These are phyloP conservation scores for Scaptomyza reducta DNA, from an alignment of 2,888 invertebrate species.

Conservation along the genomic window DNA sequence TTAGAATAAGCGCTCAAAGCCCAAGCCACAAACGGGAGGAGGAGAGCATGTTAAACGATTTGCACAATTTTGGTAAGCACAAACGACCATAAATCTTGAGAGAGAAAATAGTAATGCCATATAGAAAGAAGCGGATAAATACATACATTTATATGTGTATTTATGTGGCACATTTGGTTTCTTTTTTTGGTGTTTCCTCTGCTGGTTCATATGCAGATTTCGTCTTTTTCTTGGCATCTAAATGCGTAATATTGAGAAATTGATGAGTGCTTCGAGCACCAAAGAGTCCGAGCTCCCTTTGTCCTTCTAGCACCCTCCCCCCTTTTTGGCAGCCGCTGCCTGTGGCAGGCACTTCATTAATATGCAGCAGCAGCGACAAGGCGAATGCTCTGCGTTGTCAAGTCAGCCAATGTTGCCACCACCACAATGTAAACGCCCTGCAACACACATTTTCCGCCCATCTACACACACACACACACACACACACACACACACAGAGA, in stretches of 20 bases:
- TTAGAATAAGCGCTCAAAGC: slow-evolving; percentile 28
- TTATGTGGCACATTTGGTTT: slow-evolving; percentile 15
- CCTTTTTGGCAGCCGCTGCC: slow-evolving; percentile 9
- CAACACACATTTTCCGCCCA: slow-evolving; percentile 9
- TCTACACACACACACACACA: slow-evolving; percentile 27
- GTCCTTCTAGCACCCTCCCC: not conserved
- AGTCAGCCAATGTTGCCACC: slow-evolving; percentile 33
- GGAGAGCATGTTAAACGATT: slow-evolving; percentile 63
- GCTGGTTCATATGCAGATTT: slow-evolving; percentile 70
- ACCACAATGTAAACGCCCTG: not conserved
- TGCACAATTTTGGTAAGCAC: slow-evolving; percentile 64
- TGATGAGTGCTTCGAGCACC: slow-evolving; percentile 54
- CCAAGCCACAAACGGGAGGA: slow-evolving; percentile 1
- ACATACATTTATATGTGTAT: slow-evolving; percentile 13
- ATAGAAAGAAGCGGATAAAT: not conserved
- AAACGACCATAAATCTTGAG: slow-evolving; percentile 19
- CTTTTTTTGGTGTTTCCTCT: slow-evolving; percentile 1
- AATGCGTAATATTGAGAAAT: slow-evolving; percentile 74
- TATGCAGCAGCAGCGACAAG: slow-evolving; percentile 71
- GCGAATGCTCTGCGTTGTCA: slow-evolving; percentile 60
- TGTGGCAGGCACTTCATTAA: slow-evolving; percentile 69
- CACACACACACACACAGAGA: slow-evolving; percentile 18
- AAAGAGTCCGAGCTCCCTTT: not conserved
- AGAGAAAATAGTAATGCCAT: slow-evolving; percentile 1
- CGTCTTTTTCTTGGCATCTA: slow-evolving; percentile 27